phyloP scores from a whole-genome alignment of 2,113 vertebrate genomes.

The Chaetops frenatus region DNA sequence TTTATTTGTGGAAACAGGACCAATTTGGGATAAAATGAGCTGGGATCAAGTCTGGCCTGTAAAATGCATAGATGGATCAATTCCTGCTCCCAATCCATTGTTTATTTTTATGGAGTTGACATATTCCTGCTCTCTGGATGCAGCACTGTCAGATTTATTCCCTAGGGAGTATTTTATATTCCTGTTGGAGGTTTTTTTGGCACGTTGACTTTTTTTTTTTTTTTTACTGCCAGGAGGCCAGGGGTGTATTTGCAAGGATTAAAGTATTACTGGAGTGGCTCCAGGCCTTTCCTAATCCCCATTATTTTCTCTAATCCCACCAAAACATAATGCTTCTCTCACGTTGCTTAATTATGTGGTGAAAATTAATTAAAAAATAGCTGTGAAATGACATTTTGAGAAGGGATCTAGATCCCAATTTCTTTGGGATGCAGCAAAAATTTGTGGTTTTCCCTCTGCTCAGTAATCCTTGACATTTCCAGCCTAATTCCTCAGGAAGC shows the following conservation, averaged over 20 bases:
- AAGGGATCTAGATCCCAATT: neutral
- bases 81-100: neutral
- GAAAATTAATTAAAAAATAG: neutral
- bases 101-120: neutral
- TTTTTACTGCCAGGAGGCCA: neutral
- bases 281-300: neutral
- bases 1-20: neutral
- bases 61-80: accelerated
- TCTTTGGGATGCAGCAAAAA: neutral
- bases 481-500: neutral
- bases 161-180: neutral
- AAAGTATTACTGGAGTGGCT: neutral
- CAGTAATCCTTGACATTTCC: neutral
- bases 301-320: neutral
- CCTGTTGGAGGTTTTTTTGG: neutral
- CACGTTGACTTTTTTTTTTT: accelerated
- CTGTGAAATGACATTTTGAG: neutral
- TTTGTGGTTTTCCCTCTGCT: neutral
- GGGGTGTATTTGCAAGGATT: neutral
- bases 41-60: neutral
- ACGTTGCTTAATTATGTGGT: neutral
- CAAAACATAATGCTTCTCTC: neutral
- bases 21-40: neutral
- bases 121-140: neutral
- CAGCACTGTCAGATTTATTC: neutral